phyloP scores from a whole-genome alignment of 2,113 vertebrate species.

The Chionis minor region DNA sequence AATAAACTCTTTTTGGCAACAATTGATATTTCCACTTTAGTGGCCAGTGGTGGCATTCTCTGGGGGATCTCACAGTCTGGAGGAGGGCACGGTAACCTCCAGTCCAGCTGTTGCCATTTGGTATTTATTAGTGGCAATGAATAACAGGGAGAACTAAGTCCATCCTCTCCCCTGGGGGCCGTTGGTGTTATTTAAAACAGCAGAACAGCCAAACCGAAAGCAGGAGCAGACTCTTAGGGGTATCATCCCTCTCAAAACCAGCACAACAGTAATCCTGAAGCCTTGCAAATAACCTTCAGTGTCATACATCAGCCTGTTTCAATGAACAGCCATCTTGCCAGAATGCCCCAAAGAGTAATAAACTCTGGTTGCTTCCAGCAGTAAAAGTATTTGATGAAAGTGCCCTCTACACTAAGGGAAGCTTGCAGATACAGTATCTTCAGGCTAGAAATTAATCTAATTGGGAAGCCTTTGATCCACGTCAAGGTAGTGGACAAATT shows the following conservation, averaged over 20 bases:
- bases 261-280: background rate
- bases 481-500: background rate
- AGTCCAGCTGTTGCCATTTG: background rate
- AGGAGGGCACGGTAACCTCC: background rate
- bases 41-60: background rate
- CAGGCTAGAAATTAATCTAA: background rate
- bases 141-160: background rate
- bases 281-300: background rate
- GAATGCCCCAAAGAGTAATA: background rate
- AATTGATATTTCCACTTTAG: background rate
- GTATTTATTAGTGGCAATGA: conserved; percentile 3
- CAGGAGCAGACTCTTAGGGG: background rate
- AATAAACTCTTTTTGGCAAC: background rate
- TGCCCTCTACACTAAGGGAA: background rate
- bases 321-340: background rate
- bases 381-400: background rate
- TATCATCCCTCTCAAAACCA: background rate
- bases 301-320: background rate
- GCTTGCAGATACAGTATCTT: background rate
- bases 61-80: background rate
- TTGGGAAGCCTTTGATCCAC: background rate
- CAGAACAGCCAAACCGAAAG: background rate
- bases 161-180: background rate
- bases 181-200: background rate
- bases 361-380: background rate